phyloP scores from a whole-genome alignment of 2,113 vertebrate species.

The Accipiter virgatus region DNA sequence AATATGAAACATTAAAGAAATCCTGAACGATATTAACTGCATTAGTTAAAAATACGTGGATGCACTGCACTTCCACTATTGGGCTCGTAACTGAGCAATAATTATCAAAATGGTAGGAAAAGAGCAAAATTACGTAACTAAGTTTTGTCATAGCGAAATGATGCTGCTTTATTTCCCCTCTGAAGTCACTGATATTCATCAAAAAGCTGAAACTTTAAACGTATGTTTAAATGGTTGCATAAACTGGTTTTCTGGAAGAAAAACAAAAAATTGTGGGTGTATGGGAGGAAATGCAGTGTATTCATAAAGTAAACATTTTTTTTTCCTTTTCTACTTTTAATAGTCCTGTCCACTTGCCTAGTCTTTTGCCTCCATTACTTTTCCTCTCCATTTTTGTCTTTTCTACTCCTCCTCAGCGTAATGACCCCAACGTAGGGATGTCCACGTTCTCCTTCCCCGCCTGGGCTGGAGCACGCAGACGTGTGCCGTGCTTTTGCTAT shows the following conservation, averaged over 20 bases:
- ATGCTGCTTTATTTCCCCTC: not conserved
- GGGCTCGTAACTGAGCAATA: not conserved
- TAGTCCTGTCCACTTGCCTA: not conserved
- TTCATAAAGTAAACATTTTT: not conserved
- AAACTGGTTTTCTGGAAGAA: not conserved
- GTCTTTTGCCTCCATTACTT: not conserved
- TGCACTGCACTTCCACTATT: not conserved
- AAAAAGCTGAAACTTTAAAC: not conserved
- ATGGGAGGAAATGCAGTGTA: too few species aligned
- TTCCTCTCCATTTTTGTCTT: too few species aligned
- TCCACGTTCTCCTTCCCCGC: not conserved
- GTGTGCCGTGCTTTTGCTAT: too few species aligned
- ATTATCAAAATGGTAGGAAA: not conserved
- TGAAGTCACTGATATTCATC: not conserved
- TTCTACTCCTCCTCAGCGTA: rapidly evolving
- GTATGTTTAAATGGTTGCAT: not conserved
- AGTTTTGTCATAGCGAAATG: not conserved
- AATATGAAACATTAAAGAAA: not conserved
- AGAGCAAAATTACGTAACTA: not conserved
- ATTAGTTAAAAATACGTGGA: not conserved
- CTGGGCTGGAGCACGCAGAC: not conserved
- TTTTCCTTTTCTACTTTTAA: not conserved
- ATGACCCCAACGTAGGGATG: rapidly evolving
- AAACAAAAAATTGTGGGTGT: not conserved
- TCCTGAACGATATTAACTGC: not conserved